Conservation (phyloP, 2,113 vertebrate species). For the Aythya baeri region DNA sequence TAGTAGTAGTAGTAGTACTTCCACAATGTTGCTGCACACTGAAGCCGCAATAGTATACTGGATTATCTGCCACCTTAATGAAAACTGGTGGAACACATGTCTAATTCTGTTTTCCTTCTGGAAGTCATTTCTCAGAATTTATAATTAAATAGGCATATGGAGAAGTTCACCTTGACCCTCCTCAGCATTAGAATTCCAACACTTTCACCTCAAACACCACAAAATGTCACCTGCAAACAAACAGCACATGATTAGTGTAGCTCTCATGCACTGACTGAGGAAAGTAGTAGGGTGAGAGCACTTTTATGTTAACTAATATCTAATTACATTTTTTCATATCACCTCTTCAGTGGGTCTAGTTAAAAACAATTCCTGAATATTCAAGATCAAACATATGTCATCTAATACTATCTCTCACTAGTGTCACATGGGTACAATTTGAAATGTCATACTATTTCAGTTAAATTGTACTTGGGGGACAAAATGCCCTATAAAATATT, state of each 20-base stretch:
- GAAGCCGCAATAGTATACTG: neutral
- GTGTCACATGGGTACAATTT: neutral
- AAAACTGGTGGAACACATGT: neutral
- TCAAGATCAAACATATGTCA: neutral
- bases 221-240: neutral
- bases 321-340: neutral
- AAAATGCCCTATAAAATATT: neutral
- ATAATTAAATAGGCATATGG: neutral
- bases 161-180: neutral
- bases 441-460: neutral
- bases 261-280: neutral
- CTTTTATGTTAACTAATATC: neutral
- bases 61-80: neutral
- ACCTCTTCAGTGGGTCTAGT: neutral
- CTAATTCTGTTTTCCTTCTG: neutral
- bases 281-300: neutral
- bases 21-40: accelerated
- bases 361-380: conserved; percentile 2
- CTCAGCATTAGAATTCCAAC: neutral
- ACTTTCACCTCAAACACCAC: neutral
- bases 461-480: neutral
- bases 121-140: neutral
- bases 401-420: neutral
- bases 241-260: neutral
- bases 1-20: neutral